phyloP scores from a whole-genome alignment of 92 coral and sea anemone genomes.

The Diadumene lineata region DNA sequence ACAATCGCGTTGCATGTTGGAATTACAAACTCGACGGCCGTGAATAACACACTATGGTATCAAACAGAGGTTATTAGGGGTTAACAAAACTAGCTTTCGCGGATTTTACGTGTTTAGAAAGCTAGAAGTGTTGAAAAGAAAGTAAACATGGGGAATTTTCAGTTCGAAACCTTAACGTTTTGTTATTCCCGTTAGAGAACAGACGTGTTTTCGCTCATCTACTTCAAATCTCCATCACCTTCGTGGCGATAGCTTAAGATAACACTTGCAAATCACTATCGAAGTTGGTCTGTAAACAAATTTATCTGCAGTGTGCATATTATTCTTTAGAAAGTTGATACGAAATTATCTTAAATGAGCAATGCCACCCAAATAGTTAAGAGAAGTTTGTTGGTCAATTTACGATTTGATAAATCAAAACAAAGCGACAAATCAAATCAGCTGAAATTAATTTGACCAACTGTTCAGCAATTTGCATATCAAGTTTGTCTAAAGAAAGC shows the following conservation, averaged over 20 bases:
- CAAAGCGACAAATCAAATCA: not conserved
- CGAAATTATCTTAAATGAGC: not conserved
- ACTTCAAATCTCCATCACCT: not conserved
- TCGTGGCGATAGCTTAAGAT: not conserved
- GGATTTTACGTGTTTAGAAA: constrained; percentile 15
- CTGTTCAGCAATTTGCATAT: constrained; percentile 25
- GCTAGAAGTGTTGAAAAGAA: constrained; percentile 30
- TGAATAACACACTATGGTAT: not conserved
- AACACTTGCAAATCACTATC: not conserved
- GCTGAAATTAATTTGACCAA: not conserved
- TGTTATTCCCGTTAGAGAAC: not conserved
- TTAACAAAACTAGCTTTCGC: constrained; percentile 25
- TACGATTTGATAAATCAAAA: not conserved
- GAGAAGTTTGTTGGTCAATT: not conserved
- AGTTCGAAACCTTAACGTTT: not conserved
- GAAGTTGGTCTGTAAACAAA: not conserved
- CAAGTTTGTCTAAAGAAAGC: not conserved
- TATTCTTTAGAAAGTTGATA: constrained; percentile 12
- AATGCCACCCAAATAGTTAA: constrained; percentile 1
- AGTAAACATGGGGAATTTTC: constrained; percentile 24
- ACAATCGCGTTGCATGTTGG: not conserved
- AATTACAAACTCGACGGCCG: not conserved
- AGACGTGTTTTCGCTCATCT: not conserved
- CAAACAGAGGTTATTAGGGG: constrained; percentile 31
- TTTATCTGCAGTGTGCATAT: not conserved